Evolutionary conservation across 2,888 invertebrate species (phyloP).

Genomic region (Drosophila greeni): DNA sequence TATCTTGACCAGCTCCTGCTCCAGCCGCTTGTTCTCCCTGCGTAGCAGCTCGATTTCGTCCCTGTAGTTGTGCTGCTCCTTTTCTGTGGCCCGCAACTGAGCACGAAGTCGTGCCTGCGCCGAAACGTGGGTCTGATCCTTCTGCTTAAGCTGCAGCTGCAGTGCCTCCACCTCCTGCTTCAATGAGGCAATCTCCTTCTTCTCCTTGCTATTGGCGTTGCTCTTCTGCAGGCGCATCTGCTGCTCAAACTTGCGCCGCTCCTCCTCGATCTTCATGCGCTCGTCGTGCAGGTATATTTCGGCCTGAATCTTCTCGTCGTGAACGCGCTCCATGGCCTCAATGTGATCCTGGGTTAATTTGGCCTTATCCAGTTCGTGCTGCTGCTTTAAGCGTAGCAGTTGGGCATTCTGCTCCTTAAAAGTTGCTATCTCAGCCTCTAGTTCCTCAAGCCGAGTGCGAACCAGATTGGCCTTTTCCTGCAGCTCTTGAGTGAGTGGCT

Average conservation of each 20-base stretch:
- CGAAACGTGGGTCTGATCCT: slow-evolving; percentile 86
- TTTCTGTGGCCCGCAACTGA: slow-evolving; percentile 86
- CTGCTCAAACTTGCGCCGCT: slow-evolving; percentile 83
- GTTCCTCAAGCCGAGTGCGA: slow-evolving; percentile 82
- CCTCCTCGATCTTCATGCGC: slow-evolving; percentile 84
- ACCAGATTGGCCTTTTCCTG: slow-evolving; percentile 65
- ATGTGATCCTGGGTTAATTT: slow-evolving; percentile 83
- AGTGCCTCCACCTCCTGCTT: slow-evolving; percentile 84
- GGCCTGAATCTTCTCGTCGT: slow-evolving; percentile 83
- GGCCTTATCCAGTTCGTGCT: slow-evolving; percentile 82
- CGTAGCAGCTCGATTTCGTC: slow-evolving; percentile 84
- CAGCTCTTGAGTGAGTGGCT: slow-evolving; percentile 56
- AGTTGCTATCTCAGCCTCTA: slow-evolving; percentile 83
- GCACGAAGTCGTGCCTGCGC: slow-evolving; percentile 86
- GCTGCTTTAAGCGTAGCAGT: slow-evolving; percentile 81
- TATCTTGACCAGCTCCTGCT: slow-evolving; percentile 82
- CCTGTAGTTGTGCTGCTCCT: slow-evolving; percentile 83
- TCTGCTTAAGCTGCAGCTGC: slow-evolving; percentile 84
- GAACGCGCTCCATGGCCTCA: slow-evolving; percentile 81
- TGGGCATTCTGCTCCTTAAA: slow-evolving; percentile 81
- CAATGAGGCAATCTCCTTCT: slow-evolving; percentile 84
- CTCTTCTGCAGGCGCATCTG: slow-evolving; percentile 84
- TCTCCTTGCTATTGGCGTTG: slow-evolving; percentile 84
- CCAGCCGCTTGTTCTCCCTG: slow-evolving; percentile 83
- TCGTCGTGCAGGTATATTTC: slow-evolving; percentile 85